phyloP scores from a whole-genome alignment of 2,888 invertebrate species.

The Melanotus villosus region DNA sequence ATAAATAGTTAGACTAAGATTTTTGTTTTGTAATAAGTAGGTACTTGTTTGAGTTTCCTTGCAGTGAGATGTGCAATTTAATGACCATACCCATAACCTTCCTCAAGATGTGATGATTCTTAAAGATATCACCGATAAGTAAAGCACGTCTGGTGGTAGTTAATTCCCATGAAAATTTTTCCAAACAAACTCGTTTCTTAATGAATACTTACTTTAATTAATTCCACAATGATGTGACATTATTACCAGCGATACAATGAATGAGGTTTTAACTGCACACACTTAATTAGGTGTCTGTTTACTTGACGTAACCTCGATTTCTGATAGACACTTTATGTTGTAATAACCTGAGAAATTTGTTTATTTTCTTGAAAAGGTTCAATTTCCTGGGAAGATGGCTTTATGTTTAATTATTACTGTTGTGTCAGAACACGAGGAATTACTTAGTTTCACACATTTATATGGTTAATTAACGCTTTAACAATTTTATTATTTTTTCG shows the following conservation, averaged over 20 bases:
- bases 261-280: slow-evolving; percentile 25
- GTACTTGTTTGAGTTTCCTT: no score
- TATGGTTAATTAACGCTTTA: no score
- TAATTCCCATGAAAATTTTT: slow-evolving; percentile 11
- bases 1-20: no score
- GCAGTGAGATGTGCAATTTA: no score
- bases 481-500: no score
- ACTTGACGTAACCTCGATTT: slow-evolving; percentile 22
- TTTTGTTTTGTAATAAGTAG: no score
- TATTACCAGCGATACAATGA: slow-evolving; percentile 15
- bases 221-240: slow-evolving; percentile 21
- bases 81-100: no score
- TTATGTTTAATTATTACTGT: slow-evolving; percentile 4
- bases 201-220: slow-evolving; percentile 7
- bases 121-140: no score
- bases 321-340: slow-evolving; percentile 5
- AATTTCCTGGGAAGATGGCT: slow-evolving; percentile 14
- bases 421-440: slow-evolving; percentile 7
- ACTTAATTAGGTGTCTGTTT: slow-evolving; percentile 24
- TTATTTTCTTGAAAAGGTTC: slow-evolving; percentile 9
- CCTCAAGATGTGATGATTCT: no score
- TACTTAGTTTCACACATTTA: slow-evolving; percentile 6
- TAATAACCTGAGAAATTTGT: slow-evolving; percentile 26
- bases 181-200: slow-evolving; percentile 7
- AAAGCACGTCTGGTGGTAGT: no score